Conservation (phyloP, 2,888 invertebrate species). For the Oscheius onirici region DNA sequence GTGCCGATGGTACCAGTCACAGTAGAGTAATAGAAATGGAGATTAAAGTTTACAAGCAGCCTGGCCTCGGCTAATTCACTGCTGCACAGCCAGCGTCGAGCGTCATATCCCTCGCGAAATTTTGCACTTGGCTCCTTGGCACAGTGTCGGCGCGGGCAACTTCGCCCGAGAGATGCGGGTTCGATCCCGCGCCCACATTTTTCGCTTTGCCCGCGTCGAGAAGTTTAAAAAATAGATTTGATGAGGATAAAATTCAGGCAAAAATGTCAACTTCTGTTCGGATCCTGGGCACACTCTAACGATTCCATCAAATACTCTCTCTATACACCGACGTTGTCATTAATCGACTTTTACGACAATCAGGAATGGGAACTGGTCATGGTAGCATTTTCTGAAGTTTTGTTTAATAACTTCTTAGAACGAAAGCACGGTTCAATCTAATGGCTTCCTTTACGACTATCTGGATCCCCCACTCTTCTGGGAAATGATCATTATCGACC, state of each 20-base stretch:
- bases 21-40: no score
- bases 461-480: slow-evolving; percentile 69
- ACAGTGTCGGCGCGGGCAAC: no score
- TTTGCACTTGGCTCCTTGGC: no score
- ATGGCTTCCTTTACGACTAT: slow-evolving; percentile 69
- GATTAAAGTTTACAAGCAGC: no score
- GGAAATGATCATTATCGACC: slow-evolving; percentile 70
- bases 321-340: slow-evolving; percentile 63
- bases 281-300: slow-evolving; percentile 72
- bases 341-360: slow-evolving; percentile 71
- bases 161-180: no score
- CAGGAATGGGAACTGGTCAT: slow-evolving; percentile 70
- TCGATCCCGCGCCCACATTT: no score
- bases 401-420: slow-evolving; percentile 39
- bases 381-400: slow-evolving; percentile 33
- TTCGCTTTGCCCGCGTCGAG: no score
- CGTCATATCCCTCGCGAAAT: no score
- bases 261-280: slow-evolving; percentile 66
- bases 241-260: slow-evolving; percentile 60
- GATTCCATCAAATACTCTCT: slow-evolving; percentile 69
- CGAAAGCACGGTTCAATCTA: slow-evolving; percentile 63
- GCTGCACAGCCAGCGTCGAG: no score
- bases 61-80: no score
- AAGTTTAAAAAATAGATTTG: no score
- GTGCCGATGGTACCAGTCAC: no score